Percentiles rank a stretch among this genome's conserved stretches.
Conservation (phyloP, 2,888 invertebrate genomes). For the Drosophila pullipes region DNA sequence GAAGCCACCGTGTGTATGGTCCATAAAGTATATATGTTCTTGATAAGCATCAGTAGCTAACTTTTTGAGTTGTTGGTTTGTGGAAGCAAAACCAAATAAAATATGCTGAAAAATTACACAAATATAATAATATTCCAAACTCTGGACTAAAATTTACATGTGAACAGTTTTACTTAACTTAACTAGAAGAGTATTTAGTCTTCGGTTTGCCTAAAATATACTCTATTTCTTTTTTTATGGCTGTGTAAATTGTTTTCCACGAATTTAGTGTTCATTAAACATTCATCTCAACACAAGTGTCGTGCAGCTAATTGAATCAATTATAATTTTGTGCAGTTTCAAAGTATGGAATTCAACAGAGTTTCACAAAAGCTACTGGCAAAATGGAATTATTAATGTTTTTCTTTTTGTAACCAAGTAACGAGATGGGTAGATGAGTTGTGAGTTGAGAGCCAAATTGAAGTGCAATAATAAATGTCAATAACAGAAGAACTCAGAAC, state of each 20-base stretch:
- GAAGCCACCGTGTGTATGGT: background rate
- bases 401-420: background rate
- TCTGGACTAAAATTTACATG: background rate
- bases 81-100: background rate
- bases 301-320: background rate
- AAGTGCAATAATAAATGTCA: slow-evolving; percentile 11
- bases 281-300: slow-evolving; percentile 27
- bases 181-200: background rate
- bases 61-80: background rate
- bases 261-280: slow-evolving; percentile 36
- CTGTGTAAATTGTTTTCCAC: slow-evolving; percentile 2
- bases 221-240: too few species aligned
- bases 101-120: rapidly evolving
- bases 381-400: slow-evolving; percentile 1
- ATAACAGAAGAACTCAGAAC: slow-evolving; percentile 11
- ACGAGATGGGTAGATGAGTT: slow-evolving; percentile 5
- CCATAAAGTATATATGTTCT: background rate
- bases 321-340: background rate
- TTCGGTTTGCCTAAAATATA: background rate
- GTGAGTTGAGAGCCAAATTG: slow-evolving; percentile 15
- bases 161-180: background rate
- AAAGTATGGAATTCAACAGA: background rate
- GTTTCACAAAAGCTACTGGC: background rate
- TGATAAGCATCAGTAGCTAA: background rate
- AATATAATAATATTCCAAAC: background rate